Evolutionary conservation across 2,113 vertebrate genomes (phyloP).

Genomic region (Campylomormyrus tamandua): DNA sequence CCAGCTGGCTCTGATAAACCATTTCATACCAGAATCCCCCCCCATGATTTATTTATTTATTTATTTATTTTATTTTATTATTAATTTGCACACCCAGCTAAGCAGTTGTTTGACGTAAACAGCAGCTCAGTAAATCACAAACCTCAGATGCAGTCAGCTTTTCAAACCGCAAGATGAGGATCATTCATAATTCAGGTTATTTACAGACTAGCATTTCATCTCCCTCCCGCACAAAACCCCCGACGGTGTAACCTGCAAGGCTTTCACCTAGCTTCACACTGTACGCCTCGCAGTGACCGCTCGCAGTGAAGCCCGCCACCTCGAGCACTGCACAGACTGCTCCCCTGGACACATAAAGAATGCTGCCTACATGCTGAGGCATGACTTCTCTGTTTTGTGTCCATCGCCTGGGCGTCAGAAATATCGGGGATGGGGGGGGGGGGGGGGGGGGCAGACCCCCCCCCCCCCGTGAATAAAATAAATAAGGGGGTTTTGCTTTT

Average conservation of each 20-base stretch:
- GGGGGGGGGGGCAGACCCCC: neutral
- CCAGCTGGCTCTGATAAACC: neutral
- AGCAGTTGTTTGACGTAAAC: neutral
- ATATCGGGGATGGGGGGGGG: neutral
- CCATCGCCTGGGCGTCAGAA: neutral
- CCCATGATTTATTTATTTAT: neutral
- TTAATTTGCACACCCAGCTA: neutral
- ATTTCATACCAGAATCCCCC: neutral
- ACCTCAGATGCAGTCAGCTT: constrained; percentile 14
- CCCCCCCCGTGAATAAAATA: neutral
- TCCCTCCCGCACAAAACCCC: neutral
- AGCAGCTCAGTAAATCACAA: neutral
- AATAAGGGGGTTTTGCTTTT: neutral
- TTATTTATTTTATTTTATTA: too few species aligned
- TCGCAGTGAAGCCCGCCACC: neutral
- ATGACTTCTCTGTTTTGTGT: neutral
- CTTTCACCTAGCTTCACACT: neutral
- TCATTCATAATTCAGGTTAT: constrained; percentile 45
- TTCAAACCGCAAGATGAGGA: constrained; percentile 43
- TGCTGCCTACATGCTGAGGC: neutral
- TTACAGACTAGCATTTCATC: constrained; percentile 34
- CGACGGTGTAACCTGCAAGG: neutral
- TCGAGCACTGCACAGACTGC: neutral
- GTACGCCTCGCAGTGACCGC: neutral
- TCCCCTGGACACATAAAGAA: neutral